Percentiles rank a stretch among this genome's conserved stretches.
These are phyloP conservation scores for Terrapene triunguis DNA, from an alignment of 2,113 vertebrate species.

Conservation along the genomic window DNA sequence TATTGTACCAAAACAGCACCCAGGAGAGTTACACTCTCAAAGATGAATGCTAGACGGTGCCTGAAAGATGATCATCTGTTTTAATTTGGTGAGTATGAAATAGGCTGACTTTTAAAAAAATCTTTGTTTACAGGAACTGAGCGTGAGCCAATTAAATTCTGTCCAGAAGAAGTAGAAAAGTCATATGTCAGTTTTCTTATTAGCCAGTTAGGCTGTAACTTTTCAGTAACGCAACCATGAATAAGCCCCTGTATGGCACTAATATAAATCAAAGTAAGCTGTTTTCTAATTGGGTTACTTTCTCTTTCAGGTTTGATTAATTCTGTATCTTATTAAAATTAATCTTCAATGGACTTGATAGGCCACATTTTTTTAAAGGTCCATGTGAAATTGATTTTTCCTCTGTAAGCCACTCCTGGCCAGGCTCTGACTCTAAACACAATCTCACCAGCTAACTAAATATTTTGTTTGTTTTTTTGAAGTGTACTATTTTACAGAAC, in stretches of 20 bases:
- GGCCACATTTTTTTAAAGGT: neutral
- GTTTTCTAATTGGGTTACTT: neutral
- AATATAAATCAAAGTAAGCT: neutral
- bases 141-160: neutral
- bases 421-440: neutral
- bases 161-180: neutral
- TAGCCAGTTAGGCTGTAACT: neutral
- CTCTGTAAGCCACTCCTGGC: neutral
- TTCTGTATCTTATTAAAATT: neutral
- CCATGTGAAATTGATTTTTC: neutral
- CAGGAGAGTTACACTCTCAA: neutral
- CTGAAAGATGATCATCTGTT: neutral
- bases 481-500: slow-evolving; percentile 37
- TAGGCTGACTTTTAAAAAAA: neutral
- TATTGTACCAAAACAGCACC: neutral
- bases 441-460: neutral
- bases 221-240: neutral
- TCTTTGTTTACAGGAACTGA: neutral
- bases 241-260: neutral
- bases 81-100: neutral
- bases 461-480: neutral
- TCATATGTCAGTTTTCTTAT: neutral
- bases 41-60: neutral
- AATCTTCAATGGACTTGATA: neutral
- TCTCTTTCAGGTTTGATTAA: slow-evolving; percentile 21